phyloP scores from a whole-genome alignment of 2,797 vertebrate genomes.

The Tiaroga cobitis region DNA sequence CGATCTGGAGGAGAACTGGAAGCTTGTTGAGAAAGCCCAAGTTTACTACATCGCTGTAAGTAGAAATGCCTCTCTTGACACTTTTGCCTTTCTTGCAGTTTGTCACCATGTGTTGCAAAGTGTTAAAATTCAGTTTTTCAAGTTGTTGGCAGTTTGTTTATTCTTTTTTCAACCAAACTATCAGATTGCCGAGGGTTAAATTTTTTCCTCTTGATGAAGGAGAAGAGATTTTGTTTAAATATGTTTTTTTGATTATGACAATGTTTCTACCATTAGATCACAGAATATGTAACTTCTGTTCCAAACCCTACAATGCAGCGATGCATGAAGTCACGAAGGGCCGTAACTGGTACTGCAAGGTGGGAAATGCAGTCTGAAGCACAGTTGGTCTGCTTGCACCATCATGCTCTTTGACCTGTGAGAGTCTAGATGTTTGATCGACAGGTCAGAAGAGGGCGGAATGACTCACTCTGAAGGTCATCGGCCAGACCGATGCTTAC shows the following conservation, averaged over 20 bases:
- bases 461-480: slow-evolving; percentile 45
- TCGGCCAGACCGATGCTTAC: slow-evolving; percentile 13
- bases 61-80: slow-evolving; percentile 58
- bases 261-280: no score
- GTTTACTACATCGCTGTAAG: slow-evolving; percentile 98
- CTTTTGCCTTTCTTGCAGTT: slow-evolving; percentile 3
- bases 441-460: background rate
- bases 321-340: slow-evolving; percentile 16
- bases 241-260: background rate
- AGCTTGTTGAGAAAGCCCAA: slow-evolving; percentile 92
- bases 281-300: slow-evolving; percentile 39
- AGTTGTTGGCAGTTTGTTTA: slow-evolving; percentile 19
- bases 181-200: background rate
- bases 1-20: slow-evolving; percentile 96
- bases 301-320: slow-evolving; percentile 33
- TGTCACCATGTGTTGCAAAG: background rate
- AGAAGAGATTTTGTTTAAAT: slow-evolving; percentile 17
- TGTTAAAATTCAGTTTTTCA: slow-evolving; percentile 21
- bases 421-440: slow-evolving; percentile 35
- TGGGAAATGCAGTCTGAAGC: slow-evolving; percentile 21
- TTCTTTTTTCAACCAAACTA: background rate
- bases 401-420: slow-evolving; percentile 48
- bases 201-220: background rate
- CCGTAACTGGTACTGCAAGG: slow-evolving; percentile 25
- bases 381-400: background rate